Conservation (phyloP, 2,888 invertebrate genomes). For the Drosophila sordidapex region DNA sequence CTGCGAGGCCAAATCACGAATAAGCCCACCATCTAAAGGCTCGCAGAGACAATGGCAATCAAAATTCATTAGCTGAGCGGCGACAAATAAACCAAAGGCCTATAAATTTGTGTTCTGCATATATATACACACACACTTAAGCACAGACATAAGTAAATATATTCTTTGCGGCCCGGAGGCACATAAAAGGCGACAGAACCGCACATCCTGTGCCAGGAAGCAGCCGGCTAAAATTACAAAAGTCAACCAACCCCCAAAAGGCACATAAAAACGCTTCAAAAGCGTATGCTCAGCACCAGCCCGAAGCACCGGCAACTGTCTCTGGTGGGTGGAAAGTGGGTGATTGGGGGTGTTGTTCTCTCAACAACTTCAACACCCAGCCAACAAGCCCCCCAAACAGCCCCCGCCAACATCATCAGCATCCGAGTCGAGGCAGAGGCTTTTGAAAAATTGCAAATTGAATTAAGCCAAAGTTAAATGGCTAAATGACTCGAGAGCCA, state of each 20-base stretch:
- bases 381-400: background rate
- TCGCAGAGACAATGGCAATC: constrained; percentile 67
- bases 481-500: constrained; percentile 82
- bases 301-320: constrained; percentile 2
- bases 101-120: constrained; percentile 42
- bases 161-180: constrained; percentile 37
- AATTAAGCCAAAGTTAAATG: constrained; percentile 84
- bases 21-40: constrained; percentile 20
- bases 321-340: constrained; percentile 4
- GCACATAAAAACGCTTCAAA: constrained; percentile 77
- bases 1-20: constrained; percentile 33
- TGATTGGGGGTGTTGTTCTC: constrained; percentile 18
- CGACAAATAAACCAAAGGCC: constrained; percentile 77
- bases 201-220: constrained; percentile 80
- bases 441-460: constrained; percentile 85
- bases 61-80: constrained; percentile 77
- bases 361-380: constrained; percentile 47
- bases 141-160: constrained; percentile 58
- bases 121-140: constrained; percentile 4
- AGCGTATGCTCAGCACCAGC: constrained; percentile 62
- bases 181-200: constrained; percentile 77
- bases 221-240: constrained; percentile 79
- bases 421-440: constrained; percentile 60
- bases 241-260: constrained; percentile 74
- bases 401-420: constrained; percentile 29